Base-by-base conservation (phyloP, 2,888 invertebrate genomes). In the Heliconius hortense region DNA sequence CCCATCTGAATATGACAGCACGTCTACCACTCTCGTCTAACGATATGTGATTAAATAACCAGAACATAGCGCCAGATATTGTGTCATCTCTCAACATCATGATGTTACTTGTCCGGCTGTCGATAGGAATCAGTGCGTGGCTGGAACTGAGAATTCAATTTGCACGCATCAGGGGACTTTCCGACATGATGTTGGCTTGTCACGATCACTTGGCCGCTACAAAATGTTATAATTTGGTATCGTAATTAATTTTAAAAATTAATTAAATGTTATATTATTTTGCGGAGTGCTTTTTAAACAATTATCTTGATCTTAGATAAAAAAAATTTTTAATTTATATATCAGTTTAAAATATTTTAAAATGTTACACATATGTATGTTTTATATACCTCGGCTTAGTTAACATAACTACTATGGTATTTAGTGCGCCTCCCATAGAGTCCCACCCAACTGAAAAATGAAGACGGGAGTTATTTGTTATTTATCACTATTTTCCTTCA, bases 61-160 rank as follows among this genome's bases (percentile, higher is more conserved):
- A n/a, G 31, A 53, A 31, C 28, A 48, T 48, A 21, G 43, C 26
- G 21, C 48, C 48, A 48, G 26, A 68, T 21, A 68, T 18, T 56
- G 56, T 69, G 21, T 56, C 69, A 56, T 71, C 39, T 39, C 59
- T 24, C 64, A 75, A 76, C 69, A 62, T 62, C 31, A 62, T 73
- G 75, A 77, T 39, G 64, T 72, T 69, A 80, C 77, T 78, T 81
- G 86, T 87, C 87, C 86, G 84, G 84, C 85, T 88, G 89, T 88
- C 89, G 87, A 84, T 87, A 82, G 84, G 83, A 84, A 86, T 86
- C 85, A 85, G 82, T 84, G 83, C 79, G 82, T 80, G 85, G 87
- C 86, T 71, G 84, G 83, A 85, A 86, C 87, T 85, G 88, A 87
- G 88, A 89, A 90, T 87, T 89, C 89, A 88, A 91, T 92, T 91